phyloP scores from a whole-genome alignment of 2,888 invertebrate species.

The Caenorhabditis auriculariae region DNA sequence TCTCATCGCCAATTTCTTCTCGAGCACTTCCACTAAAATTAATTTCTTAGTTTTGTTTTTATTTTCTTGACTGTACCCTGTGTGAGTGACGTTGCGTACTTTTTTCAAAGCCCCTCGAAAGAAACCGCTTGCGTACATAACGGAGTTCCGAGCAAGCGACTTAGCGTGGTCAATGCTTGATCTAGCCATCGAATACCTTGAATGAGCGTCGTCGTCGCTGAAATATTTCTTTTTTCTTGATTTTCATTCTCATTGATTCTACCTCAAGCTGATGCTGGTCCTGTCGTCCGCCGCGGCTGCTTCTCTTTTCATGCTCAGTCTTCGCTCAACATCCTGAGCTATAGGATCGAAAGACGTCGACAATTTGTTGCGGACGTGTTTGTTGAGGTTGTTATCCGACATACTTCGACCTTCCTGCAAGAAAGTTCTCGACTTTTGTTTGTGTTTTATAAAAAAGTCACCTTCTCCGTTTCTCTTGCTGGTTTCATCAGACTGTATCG shows the following conservation, averaged over 20 bases:
- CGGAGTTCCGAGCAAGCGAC: conserved; percentile 38
- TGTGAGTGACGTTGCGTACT: conserved; percentile 34
- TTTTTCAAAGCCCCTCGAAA: conserved; percentile 46
- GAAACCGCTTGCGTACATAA: conserved; percentile 38
- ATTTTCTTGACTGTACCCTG: conserved; percentile 18
- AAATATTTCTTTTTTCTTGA: background rate
- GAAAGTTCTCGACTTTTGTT: no score
- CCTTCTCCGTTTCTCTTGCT: no score
- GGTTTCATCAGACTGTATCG: background rate
- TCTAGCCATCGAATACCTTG: conserved; percentile 14
- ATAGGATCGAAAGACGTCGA: conserved; percentile 54
- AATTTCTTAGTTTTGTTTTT: background rate
- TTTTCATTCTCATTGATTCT: background rate
- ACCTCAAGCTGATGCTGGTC: background rate
- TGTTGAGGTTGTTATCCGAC: background rate
- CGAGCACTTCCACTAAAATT: conserved; percentile 2
- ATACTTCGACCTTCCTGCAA: background rate
- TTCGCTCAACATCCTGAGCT: conserved; percentile 55
- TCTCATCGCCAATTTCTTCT: conserved; percentile 22
- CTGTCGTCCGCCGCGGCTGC: conserved; percentile 25
- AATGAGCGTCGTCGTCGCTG: conserved; percentile 28
- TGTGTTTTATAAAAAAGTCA: no score
- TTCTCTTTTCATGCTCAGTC: conserved; percentile 58
- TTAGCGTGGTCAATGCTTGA: conserved; percentile 34
- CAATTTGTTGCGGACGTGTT: conserved; percentile 4